Conservation (phyloP, 2,888 invertebrate genomes). For the Galeruca laticollis region DNA sequence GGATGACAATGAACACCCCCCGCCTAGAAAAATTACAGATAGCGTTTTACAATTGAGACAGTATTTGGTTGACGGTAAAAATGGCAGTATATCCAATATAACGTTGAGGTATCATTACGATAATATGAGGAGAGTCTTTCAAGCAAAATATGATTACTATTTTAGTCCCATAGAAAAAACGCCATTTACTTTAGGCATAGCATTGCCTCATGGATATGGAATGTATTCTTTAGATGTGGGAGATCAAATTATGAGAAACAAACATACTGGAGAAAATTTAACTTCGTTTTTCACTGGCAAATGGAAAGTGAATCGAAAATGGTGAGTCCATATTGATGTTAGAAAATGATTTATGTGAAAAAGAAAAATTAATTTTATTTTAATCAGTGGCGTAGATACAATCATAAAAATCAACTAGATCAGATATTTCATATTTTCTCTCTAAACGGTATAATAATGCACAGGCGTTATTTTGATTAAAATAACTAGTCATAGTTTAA, state of each 20-base stretch:
- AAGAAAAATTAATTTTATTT: too few relatives aligned
- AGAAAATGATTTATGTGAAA: too few relatives aligned
- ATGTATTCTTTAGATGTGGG: slow-evolving; percentile 80
- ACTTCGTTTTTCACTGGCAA: slow-evolving; percentile 79
- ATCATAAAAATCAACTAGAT: too few relatives aligned
- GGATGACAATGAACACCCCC: slow-evolving; percentile 65
- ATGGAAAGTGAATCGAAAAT: slow-evolving; percentile 87
- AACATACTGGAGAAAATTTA: slow-evolving; percentile 76
- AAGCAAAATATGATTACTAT: slow-evolving; percentile 86
- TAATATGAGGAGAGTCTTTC: slow-evolving; percentile 83
- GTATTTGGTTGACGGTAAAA: slow-evolving; percentile 78
- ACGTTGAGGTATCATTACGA: slow-evolving; percentile 87
- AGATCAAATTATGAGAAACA: slow-evolving; percentile 79
- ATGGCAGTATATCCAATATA: slow-evolving; percentile 75
- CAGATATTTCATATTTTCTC: too few relatives aligned
- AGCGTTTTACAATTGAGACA: slow-evolving; percentile 73
- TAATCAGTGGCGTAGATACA: too few relatives aligned
- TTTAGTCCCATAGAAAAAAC: slow-evolving; percentile 87
- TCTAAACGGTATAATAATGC: too few relatives aligned
- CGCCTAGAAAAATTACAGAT: slow-evolving; percentile 75
- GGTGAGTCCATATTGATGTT: slow-evolving; percentile 68
- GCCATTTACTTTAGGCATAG: slow-evolving; percentile 89
- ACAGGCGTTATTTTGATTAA: too few relatives aligned
- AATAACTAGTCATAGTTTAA: too few relatives aligned
- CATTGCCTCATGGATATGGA: slow-evolving; percentile 84